Conservation (phyloP, 1,140 invertebrate genomes). For the Homalodisca vitripennis region DNA sequence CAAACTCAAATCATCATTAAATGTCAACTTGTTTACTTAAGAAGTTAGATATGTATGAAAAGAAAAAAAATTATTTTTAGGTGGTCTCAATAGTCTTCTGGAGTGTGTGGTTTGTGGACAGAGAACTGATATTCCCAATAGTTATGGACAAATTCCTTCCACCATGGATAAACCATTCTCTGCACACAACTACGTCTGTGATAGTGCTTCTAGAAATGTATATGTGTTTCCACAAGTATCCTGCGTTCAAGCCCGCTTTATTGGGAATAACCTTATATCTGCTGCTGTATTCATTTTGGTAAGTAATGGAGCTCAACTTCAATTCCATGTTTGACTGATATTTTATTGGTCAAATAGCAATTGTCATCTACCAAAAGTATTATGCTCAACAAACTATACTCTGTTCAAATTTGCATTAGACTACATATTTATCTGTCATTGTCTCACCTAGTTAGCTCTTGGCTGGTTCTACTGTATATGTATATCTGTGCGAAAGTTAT, state of each 20-base stretch:
- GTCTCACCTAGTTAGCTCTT: too few relatives aligned
- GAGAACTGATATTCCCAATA: constrained; percentile 82
- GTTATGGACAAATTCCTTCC: constrained; percentile 74
- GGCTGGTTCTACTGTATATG: too few relatives aligned
- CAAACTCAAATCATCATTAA: too few relatives aligned
- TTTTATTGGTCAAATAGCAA: neutral
- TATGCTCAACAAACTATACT: neutral
- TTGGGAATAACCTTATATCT: constrained; percentile 60
- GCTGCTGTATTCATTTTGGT: constrained; percentile 68
- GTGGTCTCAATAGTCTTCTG: constrained; percentile 88
- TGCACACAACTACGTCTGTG: constrained; percentile 76
- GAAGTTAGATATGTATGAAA: too few relatives aligned
- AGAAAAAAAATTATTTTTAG: too few relatives aligned
- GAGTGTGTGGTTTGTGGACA: constrained; percentile 79
- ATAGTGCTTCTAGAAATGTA: constrained; percentile 70
- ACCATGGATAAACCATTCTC: constrained; percentile 83
- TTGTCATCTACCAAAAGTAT: constrained; percentile 2
- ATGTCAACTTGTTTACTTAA: too few relatives aligned
- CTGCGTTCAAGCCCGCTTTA: constrained; percentile 58
- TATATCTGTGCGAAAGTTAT: too few relatives aligned
- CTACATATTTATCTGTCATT: too few relatives aligned
- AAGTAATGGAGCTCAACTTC: constrained; percentile 40
- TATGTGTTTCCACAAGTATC: constrained; percentile 67
- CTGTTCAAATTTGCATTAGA: neutral
- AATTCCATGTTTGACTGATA: neutral